Base-by-base conservation (phyloP, 2,113 vertebrate genomes). In the Sula dactylatra region DNA sequence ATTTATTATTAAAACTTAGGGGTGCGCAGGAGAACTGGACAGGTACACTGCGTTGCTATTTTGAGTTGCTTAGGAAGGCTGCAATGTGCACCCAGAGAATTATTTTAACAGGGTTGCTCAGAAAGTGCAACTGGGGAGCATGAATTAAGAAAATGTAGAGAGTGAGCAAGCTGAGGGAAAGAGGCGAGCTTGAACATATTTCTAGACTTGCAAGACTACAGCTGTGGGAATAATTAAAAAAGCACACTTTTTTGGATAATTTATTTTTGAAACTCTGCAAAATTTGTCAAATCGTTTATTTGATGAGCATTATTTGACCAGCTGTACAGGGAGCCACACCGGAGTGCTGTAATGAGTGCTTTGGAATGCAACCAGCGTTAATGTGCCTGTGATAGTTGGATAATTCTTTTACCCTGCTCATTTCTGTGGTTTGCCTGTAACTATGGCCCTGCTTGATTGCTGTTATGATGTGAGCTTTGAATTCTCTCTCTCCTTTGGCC, bases 401-500 rank as follows among this genome's bases (percentile, higher is more conserved):
- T 93, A 96, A 90, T 95, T 96, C 94, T 91, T 94, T 72, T 84
- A 79, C 93, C 50, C 92, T 83, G 70, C 76, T 96, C 59, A 49
- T 93, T 96, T 96, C 92, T 87, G 85, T 82, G 93, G 81, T 85
- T 97, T 92, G 91, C 87, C 93, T 95, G 83, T 85, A 93, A 87
- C 93, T 95, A 58, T 91, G 95, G 94, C 71, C 81, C 82, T 9
- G 7, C 58, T 95, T 94, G 94, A 94, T 95, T 94, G 79, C 93
- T 90, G 94, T 88, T 93, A 95, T 67, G 93, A 94, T 95, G 95
- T 95, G 95, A 92, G 77, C 91, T 93, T 96, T 93, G 92, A 96
- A 96, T 97, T 90, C 96, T 96, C 93, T 92, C 95, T 97, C 94
- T 96, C 93, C 94, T 97, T 94, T 97, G 96, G 96, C 96, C 96